Base-by-base conservation (phyloP, 2,113 vertebrate genomes). In the Vidua macroura region DNA sequence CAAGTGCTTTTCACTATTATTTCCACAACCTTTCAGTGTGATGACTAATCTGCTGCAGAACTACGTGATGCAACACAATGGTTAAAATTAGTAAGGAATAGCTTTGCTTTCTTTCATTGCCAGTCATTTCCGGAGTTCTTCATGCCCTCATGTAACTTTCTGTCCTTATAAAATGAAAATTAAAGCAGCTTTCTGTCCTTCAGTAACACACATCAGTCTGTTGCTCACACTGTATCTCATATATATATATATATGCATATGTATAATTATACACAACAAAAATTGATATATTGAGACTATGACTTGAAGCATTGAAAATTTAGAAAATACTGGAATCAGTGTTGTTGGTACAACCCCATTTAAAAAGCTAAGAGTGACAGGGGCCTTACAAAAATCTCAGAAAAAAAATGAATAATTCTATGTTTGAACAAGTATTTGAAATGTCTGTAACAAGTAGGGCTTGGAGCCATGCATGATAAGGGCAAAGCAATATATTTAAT, bases 1-100 rank as follows among this genome's bases (percentile, higher is more conserved):
- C 95, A 96, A 95, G 74, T 85, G 74, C 84, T 86, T 85, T 93
- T 84, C 81, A 87, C 88, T 95, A 93, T 92, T 91, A 93, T 96
- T 96, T 93, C 74, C 84, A 87, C 91, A 92, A 6, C 66, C 82
- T 94, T 97, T 89, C 88, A 81, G 91, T 85, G 84, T 89, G 91
- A 93, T 93, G 91, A 95, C 84, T 95, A 93, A 96, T 87, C 75
- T 91, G 73, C 84, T 91, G 70, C 84, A 92, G 90, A 89, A 85
- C 44, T 89, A 89, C 37, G 78, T 92, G 91, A 96, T 75, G 83
- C 73, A 96, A 95, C 83, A 89, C 93, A 92, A 87, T 80, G 70
- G 81, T 87, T 95, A 95, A 95, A 96, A 93, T 96, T 91, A 93
- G 89, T 55, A 92, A 11, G 37, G 74, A 93, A 25, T 83, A 80